A percentile compares a stretch with the other conserved stretches of the same genome.
phyloP scores from a whole-genome alignment of 2,797 vertebrate species.

The Falco cherrug region DNA sequence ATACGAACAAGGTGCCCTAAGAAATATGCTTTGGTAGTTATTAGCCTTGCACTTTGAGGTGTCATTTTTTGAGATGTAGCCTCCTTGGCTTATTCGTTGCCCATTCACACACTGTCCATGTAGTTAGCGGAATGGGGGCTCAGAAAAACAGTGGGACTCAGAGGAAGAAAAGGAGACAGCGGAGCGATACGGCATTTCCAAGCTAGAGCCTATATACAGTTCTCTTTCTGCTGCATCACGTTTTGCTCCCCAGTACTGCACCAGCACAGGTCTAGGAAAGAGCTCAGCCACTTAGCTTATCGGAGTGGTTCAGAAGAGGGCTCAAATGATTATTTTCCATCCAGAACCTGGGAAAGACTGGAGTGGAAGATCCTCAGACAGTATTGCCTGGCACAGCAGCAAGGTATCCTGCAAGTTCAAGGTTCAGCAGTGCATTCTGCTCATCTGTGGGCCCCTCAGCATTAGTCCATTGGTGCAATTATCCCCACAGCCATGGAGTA shows the following conservation, averaged over 20 bases:
- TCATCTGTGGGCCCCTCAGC: not conserved
- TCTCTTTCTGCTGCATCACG: not conserved
- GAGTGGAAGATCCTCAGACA: not conserved
- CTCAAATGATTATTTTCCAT: not conserved
- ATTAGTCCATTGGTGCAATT: not conserved
- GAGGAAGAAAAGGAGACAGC: not conserved
- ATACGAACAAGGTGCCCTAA: not conserved
- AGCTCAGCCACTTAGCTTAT: not conserved
- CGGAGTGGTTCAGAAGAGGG: not conserved
- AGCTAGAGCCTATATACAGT: too few relatives aligned
- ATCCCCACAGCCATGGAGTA: not conserved
- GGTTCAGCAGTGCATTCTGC: not conserved
- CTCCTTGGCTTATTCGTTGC: not conserved
- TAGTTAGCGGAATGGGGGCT: not conserved
- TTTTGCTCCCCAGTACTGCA: not conserved
- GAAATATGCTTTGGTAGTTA: not conserved
- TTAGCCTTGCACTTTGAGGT: not conserved
- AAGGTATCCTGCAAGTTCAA: not conserved
- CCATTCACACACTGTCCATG: not conserved
- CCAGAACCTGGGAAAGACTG: not conserved
- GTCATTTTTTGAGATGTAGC: not conserved
- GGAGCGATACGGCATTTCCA: not conserved
- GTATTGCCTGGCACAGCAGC: not conserved
- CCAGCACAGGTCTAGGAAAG: not conserved
- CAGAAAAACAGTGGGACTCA: not conserved